A percentile compares a stretch with the other conserved stretches of the same genome.
Conservation (phyloP, 2,888 invertebrate genomes). For the Neocrepidodera transversa region DNA sequence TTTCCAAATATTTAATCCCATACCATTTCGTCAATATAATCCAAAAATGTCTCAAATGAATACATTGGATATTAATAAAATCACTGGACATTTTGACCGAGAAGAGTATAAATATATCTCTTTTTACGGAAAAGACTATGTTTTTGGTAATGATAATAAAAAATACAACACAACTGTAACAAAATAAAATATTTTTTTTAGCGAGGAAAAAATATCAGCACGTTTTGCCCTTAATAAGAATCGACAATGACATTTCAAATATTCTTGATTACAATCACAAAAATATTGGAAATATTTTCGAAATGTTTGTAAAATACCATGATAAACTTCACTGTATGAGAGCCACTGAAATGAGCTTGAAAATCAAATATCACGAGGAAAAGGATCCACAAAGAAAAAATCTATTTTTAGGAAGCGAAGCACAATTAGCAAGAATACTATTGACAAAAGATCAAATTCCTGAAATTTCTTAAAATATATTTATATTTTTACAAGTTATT, state of each 20-base stretch:
- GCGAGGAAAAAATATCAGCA: conserved; percentile 69
- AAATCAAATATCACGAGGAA: conserved; percentile 61
- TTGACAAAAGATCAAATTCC: conserved; percentile 53
- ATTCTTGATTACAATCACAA: conserved; percentile 60
- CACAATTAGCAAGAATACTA: conserved; percentile 67
- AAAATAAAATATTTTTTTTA: conserved; percentile 58
- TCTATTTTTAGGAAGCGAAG: conserved; percentile 64
- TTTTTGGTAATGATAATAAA: conserved; percentile 71
- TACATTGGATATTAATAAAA: conserved; percentile 73
- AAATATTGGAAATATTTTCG: conserved; percentile 66
- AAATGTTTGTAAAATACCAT: conserved; percentile 73
- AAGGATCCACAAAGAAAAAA: conserved; percentile 55
- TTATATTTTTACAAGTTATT: background rate
- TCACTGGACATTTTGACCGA: conserved; percentile 80
- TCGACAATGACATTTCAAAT: conserved; percentile 70
- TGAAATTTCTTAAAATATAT: conserved; percentile 36
- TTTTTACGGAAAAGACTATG: conserved; percentile 86
- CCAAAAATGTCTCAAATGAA: conserved; percentile 65
- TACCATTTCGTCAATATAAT: conserved; percentile 88
- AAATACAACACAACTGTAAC: background rate
- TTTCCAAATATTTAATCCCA: conserved; percentile 90
- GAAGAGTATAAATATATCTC: conserved; percentile 76
- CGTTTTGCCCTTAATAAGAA: conserved; percentile 68
- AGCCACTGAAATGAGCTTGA: conserved; percentile 81
- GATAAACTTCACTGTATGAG: conserved; percentile 74